Evolutionary conservation across 2,797 vertebrate genomes (phyloP).

Genomic region (Astyanax mexicanus): DNA sequence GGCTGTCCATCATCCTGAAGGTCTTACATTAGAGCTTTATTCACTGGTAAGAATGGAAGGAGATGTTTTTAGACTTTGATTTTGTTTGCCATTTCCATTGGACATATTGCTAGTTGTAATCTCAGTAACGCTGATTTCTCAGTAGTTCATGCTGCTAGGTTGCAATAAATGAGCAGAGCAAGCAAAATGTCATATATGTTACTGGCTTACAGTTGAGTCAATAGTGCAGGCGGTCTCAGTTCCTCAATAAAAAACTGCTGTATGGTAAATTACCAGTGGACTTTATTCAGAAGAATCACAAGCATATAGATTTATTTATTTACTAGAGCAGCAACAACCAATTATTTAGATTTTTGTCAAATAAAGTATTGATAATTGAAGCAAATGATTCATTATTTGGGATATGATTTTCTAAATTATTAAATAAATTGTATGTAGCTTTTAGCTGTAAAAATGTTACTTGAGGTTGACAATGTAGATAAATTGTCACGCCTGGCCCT

Average conservation of each 20-base stretch:
- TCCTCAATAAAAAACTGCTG: background rate
- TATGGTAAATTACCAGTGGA: background rate
- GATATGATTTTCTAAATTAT: too few species aligned
- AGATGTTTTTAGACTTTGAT: background rate
- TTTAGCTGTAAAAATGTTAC: too few species aligned
- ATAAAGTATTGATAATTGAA: too few species aligned
- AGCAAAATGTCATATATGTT: background rate
- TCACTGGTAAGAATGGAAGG: background rate
- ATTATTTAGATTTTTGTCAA: too few species aligned
- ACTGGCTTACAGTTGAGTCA: background rate
- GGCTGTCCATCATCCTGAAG: conserved; percentile 42
- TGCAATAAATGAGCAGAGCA: background rate
- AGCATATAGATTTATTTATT: background rate
- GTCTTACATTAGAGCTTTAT: conserved; percentile 21
- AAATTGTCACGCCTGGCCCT: too few species aligned
- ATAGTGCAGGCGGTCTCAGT: background rate
- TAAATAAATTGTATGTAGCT: too few species aligned
- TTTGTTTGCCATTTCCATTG: background rate
- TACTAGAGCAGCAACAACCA: too few species aligned
- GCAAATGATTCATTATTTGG: too few species aligned
- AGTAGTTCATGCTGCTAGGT: background rate
- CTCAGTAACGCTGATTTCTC: background rate
- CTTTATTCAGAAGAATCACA: background rate
- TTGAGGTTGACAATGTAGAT: too few species aligned
- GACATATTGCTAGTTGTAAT: background rate